Conservation (phyloP, 2,888 invertebrate genomes). For the Brachyopa scutellaris region DNA sequence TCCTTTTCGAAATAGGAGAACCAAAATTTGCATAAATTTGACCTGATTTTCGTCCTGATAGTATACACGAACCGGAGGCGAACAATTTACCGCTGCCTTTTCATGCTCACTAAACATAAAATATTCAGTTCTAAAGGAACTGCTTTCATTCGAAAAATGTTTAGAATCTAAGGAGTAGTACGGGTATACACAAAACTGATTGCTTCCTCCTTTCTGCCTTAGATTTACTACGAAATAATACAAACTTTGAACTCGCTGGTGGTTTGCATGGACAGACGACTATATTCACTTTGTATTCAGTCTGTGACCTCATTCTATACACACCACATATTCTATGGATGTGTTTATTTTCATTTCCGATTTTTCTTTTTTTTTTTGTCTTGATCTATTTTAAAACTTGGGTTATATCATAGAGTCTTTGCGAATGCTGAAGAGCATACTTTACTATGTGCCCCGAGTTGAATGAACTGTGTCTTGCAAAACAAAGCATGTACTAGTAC, state of each 20-base stretch:
- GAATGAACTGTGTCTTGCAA: constrained; percentile 66
- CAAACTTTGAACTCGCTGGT: constrained; percentile 54
- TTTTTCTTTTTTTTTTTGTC: constrained; percentile 51
- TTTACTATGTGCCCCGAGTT: constrained; percentile 42
- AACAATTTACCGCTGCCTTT: constrained; percentile 8
- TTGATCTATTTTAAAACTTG: constrained; percentile 70
- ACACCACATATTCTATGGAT: constrained; percentile 39
- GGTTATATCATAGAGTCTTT: constrained; percentile 70
- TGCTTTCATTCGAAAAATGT: constrained; percentile 1
- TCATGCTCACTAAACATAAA: constrained; percentile 5
- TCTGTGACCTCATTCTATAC: constrained; percentile 67
- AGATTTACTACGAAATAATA: constrained; percentile 41
- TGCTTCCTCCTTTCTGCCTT: constrained; percentile 50
- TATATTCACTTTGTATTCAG: constrained; percentile 40
- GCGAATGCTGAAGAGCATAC: constrained; percentile 66
- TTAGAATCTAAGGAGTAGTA: constrained; percentile 8
- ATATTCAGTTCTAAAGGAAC: constrained; percentile 32
- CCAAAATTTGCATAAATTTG: too few species aligned
- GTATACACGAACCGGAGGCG: too few species aligned
- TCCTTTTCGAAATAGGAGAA: too few species aligned
- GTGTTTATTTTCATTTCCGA: constrained; percentile 71
- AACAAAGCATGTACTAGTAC: constrained; percentile 58
- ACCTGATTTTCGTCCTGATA: too few species aligned
- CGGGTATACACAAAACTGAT: constrained; percentile 63
- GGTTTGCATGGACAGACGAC: constrained; percentile 42